These are phyloP conservation scores for Temnothorax nylanderi DNA, from an alignment of 1,140 invertebrate species.

Conservation along the genomic window DNA sequence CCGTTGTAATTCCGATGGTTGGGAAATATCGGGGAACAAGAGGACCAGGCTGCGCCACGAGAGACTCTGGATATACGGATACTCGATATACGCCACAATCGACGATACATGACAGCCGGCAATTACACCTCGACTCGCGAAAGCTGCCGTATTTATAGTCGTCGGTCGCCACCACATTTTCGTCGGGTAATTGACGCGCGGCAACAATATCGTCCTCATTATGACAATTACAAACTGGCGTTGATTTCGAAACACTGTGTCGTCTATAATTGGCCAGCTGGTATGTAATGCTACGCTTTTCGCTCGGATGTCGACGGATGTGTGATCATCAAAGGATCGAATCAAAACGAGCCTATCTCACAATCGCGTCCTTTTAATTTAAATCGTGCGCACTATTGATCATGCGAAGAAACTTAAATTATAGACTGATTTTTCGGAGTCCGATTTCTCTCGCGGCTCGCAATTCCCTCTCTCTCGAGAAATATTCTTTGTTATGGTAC, in stretches of 20 bases:
- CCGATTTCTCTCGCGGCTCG: neutral
- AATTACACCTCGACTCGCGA: slow-evolving; percentile 65
- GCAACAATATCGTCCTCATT: slow-evolving; percentile 78
- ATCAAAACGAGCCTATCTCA: neutral
- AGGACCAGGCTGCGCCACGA: neutral
- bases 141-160: slow-evolving; percentile 70
- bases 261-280: slow-evolving; percentile 65
- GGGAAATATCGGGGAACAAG: slow-evolving; percentile 36
- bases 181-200: slow-evolving; percentile 76
- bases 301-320: too few relatives aligned
- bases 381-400: neutral
- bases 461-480: too few relatives aligned
- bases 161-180: slow-evolving; percentile 63
- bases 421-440: neutral
- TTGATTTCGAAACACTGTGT: slow-evolving; percentile 69
- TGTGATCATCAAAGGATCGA: neutral
- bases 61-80: slow-evolving; percentile 3
- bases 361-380: neutral
- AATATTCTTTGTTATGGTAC: neutral
- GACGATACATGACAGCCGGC: slow-evolving; percentile 72
- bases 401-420: neutral
- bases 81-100: slow-evolving; percentile 55
- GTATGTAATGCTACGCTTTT: neutral
- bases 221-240: slow-evolving; percentile 78
- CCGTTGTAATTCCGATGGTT: slow-evolving; percentile 17